Conservation (phyloP, 2,113 vertebrate genomes). For the Paraplagusia blochii region DNA sequence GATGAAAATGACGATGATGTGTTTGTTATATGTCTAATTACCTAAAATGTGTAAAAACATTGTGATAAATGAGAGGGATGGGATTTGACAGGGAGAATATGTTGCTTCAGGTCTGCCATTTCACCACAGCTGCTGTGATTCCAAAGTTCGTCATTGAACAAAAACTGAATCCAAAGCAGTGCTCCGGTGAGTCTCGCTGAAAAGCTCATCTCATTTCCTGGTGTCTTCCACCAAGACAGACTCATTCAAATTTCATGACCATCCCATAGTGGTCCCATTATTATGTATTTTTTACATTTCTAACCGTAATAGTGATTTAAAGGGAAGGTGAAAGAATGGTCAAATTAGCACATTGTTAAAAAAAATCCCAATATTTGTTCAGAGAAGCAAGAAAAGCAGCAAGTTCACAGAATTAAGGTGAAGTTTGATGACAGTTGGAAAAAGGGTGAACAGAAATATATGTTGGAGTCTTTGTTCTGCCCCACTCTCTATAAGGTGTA, state of each 20-base stretch:
- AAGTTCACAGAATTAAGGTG: constrained; percentile 69
- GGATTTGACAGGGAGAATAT: background rate
- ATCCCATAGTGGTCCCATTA: constrained; percentile 66
- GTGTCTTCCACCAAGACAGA: constrained; percentile 47
- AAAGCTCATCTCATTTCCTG: constrained; percentile 43
- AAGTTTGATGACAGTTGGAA: constrained; percentile 40
- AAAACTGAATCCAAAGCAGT: constrained; percentile 25
- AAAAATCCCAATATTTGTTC: constrained; percentile 46
- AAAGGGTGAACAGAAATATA: constrained; percentile 42
- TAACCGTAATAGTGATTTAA: constrained; percentile 62
- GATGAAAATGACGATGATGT: constrained; percentile 33
- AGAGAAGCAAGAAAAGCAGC: constrained; percentile 44
- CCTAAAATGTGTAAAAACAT: background rate
- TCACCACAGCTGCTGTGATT: constrained; percentile 9
- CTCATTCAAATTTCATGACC: constrained; percentile 71
- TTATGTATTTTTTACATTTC: constrained; percentile 71
- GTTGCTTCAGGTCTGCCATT: background rate
- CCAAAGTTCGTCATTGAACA: constrained; percentile 15
- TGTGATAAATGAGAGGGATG: background rate
- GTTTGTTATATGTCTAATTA: constrained; percentile 2
- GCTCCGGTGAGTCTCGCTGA: constrained; percentile 34
- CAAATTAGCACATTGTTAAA: constrained; percentile 69
- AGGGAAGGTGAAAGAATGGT: constrained; percentile 63
- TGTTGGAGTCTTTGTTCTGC: constrained; percentile 64
- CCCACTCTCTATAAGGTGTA: constrained; percentile 78